Evolutionary conservation across 2,888 invertebrate species (phyloP).

Genomic region (Trissolcus brochymenae): DNA sequence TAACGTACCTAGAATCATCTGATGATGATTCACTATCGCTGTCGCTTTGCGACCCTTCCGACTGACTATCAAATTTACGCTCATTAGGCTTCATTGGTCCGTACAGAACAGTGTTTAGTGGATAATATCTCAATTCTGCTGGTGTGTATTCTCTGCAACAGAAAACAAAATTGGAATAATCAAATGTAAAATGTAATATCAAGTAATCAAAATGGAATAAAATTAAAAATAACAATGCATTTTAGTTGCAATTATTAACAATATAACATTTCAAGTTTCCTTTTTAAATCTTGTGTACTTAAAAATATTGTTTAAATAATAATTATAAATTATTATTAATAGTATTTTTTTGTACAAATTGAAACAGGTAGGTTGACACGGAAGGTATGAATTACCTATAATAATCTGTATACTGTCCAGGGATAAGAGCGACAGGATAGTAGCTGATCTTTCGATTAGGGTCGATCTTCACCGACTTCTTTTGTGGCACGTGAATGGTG

Average conservation of each 20-base stretch:
- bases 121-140: constrained; percentile 90
- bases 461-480: constrained; percentile 77
- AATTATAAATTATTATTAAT: too few relatives aligned
- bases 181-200: not conserved
- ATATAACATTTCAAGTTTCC: too few relatives aligned
- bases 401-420: constrained; percentile 96
- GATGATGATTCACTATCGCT: constrained; percentile 76
- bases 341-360: too few relatives aligned
- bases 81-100: constrained; percentile 79
- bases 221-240: too few relatives aligned
- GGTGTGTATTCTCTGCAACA: constrained; percentile 81
- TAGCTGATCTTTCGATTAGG: constrained; percentile 79
- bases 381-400: constrained; percentile 82
- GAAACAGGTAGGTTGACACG: too few relatives aligned
- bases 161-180: constrained; percentile 7
- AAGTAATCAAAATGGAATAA: not conserved
- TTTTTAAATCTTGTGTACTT: too few relatives aligned
- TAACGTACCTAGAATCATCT: constrained; percentile 76
- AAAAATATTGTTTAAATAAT: too few relatives aligned
- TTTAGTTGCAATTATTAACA: too few relatives aligned
- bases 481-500: constrained; percentile 86
- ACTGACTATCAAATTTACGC: constrained; percentile 77
- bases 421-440: constrained; percentile 95
- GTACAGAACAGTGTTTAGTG: constrained; percentile 91
- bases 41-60: constrained; percentile 78